phyloP scores from a whole-genome alignment of 2,888 invertebrate genomes.

The Tipula vernalis region DNA sequence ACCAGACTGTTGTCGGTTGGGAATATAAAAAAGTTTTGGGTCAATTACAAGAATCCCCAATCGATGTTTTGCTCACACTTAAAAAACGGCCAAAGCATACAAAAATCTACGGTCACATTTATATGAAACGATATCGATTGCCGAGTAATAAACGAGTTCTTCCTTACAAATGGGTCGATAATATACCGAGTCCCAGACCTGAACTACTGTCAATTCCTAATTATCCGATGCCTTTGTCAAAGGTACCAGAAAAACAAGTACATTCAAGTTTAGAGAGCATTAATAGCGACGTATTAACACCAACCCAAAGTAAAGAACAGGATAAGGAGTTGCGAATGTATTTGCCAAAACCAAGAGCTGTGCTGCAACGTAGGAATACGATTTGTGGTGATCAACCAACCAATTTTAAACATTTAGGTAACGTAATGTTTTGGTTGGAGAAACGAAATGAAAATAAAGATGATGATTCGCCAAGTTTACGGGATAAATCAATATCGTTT shows the following conservation, averaged over 20 bases:
- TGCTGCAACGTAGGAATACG: conserved; percentile 71
- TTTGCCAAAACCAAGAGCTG: conserved; percentile 60
- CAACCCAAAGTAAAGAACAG: conserved; percentile 27
- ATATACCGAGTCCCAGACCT: conserved; percentile 51
- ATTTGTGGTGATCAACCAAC: conserved; percentile 70
- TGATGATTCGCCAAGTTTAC: conserved; percentile 43
- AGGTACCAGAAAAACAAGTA: conserved; percentile 20
- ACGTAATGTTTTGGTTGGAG: conserved; percentile 57
- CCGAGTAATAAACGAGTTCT: conserved; percentile 57
- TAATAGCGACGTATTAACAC: conserved; percentile 43
- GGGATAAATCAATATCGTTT: conserved; percentile 68
- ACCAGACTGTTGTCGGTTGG: conserved; percentile 69
- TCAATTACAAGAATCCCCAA: conserved; percentile 59
- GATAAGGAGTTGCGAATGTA: conserved; percentile 45
- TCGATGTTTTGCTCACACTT: conserved; percentile 68
- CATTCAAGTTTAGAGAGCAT: conserved; percentile 38
- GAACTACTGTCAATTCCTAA: conserved; percentile 47
- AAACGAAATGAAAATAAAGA: conserved; percentile 42
- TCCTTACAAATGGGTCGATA: conserved; percentile 54
- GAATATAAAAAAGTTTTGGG: conserved; percentile 63
- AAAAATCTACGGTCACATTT: conserved; percentile 58
- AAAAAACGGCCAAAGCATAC: conserved; percentile 75
- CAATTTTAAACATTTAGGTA: conserved; percentile 26
- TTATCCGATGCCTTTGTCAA: conserved; percentile 42
- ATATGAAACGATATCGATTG: conserved; percentile 54